phyloP scores from a whole-genome alignment of 2,113 vertebrate genomes.

The Erpornis zantholeuca region DNA sequence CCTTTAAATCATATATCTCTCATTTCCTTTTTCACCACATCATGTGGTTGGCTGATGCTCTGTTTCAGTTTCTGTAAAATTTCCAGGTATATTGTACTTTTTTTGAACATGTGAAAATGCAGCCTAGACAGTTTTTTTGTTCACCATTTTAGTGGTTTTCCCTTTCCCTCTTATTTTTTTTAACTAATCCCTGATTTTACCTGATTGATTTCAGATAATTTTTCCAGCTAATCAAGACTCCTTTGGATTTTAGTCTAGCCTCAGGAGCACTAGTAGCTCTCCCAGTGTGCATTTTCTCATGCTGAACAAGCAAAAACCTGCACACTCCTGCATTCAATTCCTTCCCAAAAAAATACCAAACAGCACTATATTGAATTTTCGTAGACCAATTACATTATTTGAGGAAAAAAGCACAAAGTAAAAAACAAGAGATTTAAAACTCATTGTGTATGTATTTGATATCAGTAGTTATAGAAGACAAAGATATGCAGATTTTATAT shows the following conservation, averaged over 20 bases:
- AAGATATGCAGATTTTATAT: background rate
- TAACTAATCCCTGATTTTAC: background rate
- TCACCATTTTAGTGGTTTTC: background rate
- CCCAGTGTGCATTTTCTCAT: background rate
- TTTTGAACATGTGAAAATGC: background rate
- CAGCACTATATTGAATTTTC: background rate
- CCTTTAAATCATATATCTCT: background rate
- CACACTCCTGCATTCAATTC: background rate
- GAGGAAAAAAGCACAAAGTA: background rate
- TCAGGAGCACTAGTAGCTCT: background rate
- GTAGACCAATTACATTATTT: background rate
- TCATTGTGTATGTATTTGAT: background rate
- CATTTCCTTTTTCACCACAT: background rate
- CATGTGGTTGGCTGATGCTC: background rate
- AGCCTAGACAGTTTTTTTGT: background rate
- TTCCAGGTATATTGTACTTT: fast-evolving
- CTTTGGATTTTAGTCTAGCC: background rate
- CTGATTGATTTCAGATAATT: background rate
- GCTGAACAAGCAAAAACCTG: background rate
- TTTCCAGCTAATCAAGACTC: background rate
- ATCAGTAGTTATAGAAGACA: background rate
- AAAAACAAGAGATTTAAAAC: background rate
- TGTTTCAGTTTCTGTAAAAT: background rate
- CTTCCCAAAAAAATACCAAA: background rate
- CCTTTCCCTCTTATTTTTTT: background rate